These are phyloP conservation scores for Malthinus seriepunctatus DNA, from an alignment of 2,888 invertebrate species.

Conservation along the genomic window DNA sequence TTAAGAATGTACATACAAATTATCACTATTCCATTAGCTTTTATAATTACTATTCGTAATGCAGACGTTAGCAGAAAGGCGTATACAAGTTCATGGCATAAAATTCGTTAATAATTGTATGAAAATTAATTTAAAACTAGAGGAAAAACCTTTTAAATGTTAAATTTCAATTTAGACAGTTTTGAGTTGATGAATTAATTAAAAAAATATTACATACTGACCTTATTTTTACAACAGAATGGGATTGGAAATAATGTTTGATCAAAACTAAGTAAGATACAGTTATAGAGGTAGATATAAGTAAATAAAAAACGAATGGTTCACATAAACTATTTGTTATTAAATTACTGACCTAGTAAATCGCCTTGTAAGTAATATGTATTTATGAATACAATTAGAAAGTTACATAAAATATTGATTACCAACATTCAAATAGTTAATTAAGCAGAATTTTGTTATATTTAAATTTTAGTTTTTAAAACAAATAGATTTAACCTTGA, in stretches of 20 bases:
- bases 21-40: too few species aligned
- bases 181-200: too few species aligned
- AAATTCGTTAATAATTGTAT: too few species aligned
- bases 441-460: not conserved
- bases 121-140: too few species aligned
- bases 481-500: not conserved
- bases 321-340: conserved; percentile 19
- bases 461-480: not conserved
- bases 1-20: too few species aligned
- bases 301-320: conserved; percentile 15
- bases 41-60: too few species aligned
- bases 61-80: too few species aligned
- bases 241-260: not conserved
- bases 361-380: conserved; percentile 8
- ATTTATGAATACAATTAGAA: conserved; percentile 3
- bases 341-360: conserved; percentile 28
- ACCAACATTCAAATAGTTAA: not conserved
- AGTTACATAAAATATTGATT: conserved; percentile 6
- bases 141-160: too few species aligned
- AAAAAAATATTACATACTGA: not conserved
- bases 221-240: not conserved
- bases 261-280: conserved; percentile 14
- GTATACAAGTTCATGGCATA: too few species aligned
- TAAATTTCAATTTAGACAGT: too few species aligned
- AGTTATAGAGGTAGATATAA: conserved; percentile 27